phyloP scores from a whole-genome alignment of 2,888 invertebrate species.

The Enoplolaimus lenunculus region DNA sequence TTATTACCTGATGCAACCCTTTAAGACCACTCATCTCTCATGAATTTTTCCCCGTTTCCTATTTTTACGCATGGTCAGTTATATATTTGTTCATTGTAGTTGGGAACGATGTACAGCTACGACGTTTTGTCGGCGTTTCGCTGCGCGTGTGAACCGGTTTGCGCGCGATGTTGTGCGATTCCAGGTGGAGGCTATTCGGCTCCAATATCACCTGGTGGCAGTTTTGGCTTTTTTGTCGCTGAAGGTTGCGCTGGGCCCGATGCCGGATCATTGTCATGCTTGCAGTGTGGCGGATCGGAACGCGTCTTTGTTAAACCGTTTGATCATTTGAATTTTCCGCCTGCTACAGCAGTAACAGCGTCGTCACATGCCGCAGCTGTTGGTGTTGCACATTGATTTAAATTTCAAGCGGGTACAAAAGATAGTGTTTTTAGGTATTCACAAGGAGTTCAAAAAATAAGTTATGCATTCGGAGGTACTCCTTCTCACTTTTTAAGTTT shows the following conservation, averaged over 20 bases:
- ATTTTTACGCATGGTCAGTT: no score
- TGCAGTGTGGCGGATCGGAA: neutral
- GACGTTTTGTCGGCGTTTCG: slow-evolving; percentile 13
- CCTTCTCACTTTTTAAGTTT: no score
- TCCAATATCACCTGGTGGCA: neutral
- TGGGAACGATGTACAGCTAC: slow-evolving; percentile 18
- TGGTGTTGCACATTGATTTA: no score
- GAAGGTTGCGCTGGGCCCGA: neutral
- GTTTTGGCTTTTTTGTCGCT: neutral
- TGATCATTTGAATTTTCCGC: neutral
- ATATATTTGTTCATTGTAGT: neutral
- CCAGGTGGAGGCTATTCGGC: neutral
- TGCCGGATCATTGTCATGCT: neutral
- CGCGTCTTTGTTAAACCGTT: neutral
- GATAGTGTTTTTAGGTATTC: no score
- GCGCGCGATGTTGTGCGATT: neutral
- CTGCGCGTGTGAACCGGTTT: slow-evolving; percentile 18
- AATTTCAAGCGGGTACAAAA: no score
- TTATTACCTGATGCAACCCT: no score
- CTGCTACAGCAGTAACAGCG: no score
- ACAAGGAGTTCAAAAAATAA: no score
- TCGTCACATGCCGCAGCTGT: no score
- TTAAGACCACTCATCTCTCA: no score
- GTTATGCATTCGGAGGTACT: no score
- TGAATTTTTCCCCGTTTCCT: no score